Evolutionary conservation across 2,888 invertebrate species (phyloP).

Genomic region (Eilema griseolum): DNA sequence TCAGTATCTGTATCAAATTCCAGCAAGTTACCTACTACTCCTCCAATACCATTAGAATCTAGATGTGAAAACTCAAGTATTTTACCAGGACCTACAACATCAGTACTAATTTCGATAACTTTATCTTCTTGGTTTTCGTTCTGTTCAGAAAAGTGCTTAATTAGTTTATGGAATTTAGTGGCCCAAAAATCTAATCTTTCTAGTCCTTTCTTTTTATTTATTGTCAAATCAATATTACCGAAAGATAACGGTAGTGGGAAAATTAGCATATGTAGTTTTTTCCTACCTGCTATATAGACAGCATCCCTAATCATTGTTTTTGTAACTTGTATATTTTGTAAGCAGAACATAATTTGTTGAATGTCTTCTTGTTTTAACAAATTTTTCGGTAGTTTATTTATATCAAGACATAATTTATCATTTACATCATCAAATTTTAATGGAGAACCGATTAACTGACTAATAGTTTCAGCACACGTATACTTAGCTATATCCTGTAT

Average conservation of each 20-base stretch:
- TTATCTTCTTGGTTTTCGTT: slow-evolving; percentile 22
- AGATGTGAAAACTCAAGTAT: slow-evolving; percentile 47
- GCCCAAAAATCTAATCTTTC: slow-evolving; percentile 36
- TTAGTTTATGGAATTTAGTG: slow-evolving; percentile 35
- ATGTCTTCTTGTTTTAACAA: slow-evolving; percentile 39
- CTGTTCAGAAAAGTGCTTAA: slow-evolving; percentile 24
- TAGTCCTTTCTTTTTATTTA: slow-evolving; percentile 30
- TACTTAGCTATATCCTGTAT: slow-evolving; percentile 37
- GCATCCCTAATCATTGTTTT: slow-evolving; percentile 46
- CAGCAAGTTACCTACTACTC: slow-evolving; percentile 59
- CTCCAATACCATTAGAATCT: slow-evolving; percentile 53
- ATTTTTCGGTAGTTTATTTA: slow-evolving; percentile 40
- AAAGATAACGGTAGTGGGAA: slow-evolving; percentile 54
- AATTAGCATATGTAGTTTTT: slow-evolving; percentile 39
- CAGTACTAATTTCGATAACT: slow-evolving; percentile 43
- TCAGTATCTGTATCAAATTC: slow-evolving; percentile 44
- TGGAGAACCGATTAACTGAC: slow-evolving; percentile 54
- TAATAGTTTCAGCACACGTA: slow-evolving; percentile 46
- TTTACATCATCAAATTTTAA: slow-evolving; percentile 39
- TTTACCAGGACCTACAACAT: slow-evolving; percentile 49
- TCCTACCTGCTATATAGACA: slow-evolving; percentile 37
- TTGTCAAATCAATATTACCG: slow-evolving; percentile 55
- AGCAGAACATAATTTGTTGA: slow-evolving; percentile 34
- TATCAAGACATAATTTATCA: slow-evolving; percentile 36
- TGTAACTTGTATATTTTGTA: slow-evolving; percentile 46